phyloP scores from a whole-genome alignment of 2,113 vertebrate species.

The Murina feae region DNA sequence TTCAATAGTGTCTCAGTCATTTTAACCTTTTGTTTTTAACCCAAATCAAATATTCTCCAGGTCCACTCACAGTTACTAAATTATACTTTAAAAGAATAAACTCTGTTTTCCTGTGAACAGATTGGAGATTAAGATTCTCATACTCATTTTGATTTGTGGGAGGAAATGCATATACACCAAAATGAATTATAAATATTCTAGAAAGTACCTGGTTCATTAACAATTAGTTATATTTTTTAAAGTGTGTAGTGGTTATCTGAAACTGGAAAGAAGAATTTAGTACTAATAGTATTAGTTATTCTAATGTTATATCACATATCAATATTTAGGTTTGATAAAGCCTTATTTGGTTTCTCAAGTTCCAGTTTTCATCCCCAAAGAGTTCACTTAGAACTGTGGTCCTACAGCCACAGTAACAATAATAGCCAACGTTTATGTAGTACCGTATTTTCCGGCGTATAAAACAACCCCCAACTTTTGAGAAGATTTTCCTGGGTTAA shows the following conservation, averaged over 20 bases:
- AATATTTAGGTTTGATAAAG: neutral
- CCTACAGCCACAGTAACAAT: neutral
- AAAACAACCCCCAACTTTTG: no score
- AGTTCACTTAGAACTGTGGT: neutral
- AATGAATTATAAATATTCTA: constrained; percentile 23
- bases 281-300: neutral
- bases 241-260: neutral
- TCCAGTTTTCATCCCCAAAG: neutral
- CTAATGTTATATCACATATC: neutral
- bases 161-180: constrained; percentile 27
- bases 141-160: neutral
- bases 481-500: no score
- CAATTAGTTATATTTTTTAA: neutral
- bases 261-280: neutral
- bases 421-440: neutral
- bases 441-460: no score
- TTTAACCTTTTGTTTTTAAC: constrained; percentile 31
- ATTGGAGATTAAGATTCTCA: neutral
- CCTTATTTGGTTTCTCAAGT: neutral
- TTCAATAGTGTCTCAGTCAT: neutral
- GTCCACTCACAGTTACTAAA: neutral
- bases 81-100: neutral
- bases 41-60: neutral
- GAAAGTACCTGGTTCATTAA: neutral
- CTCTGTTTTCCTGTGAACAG: neutral